Base-by-base conservation (phyloP, 1,140 invertebrate species). In the Drosophila equinoxialis region DNA sequence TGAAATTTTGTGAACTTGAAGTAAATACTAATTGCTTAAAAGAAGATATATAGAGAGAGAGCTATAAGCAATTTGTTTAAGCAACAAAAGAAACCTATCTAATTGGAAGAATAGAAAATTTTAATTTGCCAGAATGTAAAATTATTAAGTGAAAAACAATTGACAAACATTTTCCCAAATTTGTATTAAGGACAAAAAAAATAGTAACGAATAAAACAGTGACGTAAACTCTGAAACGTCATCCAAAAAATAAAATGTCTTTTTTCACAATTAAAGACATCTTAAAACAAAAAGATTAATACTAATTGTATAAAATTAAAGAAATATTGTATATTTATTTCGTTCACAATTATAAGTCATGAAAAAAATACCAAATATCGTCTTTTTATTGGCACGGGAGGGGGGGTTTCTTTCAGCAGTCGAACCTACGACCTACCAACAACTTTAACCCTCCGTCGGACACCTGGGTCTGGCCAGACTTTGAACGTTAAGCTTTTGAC, bases 31-130 rank as follows among this genome's bases (percentile, higher is more conserved):
- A 51, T 51, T 23, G 45, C 45, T 23, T 23, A 10, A 51, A 20
- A 51, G 45, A 48, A 3, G 10, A 37, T 30, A 30, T 30, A 6
- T 1, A 37, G 7, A 48, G 17, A 10, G 0, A 51, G 20, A 51
- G 45, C 45, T 51, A 23, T 11, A 35, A 17, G 55, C 55, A 35
- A 68, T 63, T 71, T 71, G 71, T 74, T 84, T 61, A 81, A 79
- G 51, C 64, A 63, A 68, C 71, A 26, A 26, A 26, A 8, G 11
- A 37, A 37, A 37, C 10, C 63, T 10, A 33, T 76, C 45, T 82
- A 45, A 10, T 42, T 63, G 10, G 42, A 48, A 11, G 23, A 14
- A 69, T 73, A 39, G 33, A 73, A 14, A 68, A 71, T 71, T 39
- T 68, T 20, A 20, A 68, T 68, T 74, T 62, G 41, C 60, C 33